A percentile compares a stretch with the other conserved stretches of the same genome.
Evolutionary conservation across 2,113 vertebrate genomes (phyloP).

Genomic region (Coreoperca whiteheadi): DNA sequence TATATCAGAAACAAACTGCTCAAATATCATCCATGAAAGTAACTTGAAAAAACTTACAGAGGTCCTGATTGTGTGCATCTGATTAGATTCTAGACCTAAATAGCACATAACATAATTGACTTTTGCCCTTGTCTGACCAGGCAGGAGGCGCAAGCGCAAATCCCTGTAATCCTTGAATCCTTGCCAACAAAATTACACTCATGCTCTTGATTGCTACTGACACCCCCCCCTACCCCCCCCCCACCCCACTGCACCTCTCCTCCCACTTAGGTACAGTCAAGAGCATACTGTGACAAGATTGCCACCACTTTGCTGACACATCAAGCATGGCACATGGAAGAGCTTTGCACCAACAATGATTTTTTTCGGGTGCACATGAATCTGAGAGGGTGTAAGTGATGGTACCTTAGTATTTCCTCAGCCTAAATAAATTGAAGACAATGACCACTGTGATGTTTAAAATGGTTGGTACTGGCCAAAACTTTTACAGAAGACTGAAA

Average conservation of each 20-base stretch:
- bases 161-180: slow-evolving; percentile 73
- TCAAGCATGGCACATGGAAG: slow-evolving; percentile 6
- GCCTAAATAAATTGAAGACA: not conserved
- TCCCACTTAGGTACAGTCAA: slow-evolving; percentile 3
- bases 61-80: not conserved
- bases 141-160: slow-evolving; percentile 47
- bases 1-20: not conserved
- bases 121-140: slow-evolving; percentile 45
- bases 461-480: not conserved
- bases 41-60: slow-evolving; percentile 2
- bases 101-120: slow-evolving; percentile 51
- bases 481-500: not conserved
- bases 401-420: not conserved
- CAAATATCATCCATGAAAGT: not conserved
- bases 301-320: not conserved
- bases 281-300: not conserved
- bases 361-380: not conserved
- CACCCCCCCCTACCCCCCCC: slow-evolving; percentile 3
- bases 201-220: slow-evolving; percentile 31
- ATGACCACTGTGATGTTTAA: not conserved
- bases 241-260: not conserved
- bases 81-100: slow-evolving; percentile 41
- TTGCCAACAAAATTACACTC: slow-evolving; percentile 55
- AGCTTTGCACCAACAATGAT: not conserved
- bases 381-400: not conserved